Evolutionary conservation across 2,113 vertebrate genomes (phyloP), one percentile per base, ranked within the genome.

Genomic region (Prietella phreatophila): DNA sequence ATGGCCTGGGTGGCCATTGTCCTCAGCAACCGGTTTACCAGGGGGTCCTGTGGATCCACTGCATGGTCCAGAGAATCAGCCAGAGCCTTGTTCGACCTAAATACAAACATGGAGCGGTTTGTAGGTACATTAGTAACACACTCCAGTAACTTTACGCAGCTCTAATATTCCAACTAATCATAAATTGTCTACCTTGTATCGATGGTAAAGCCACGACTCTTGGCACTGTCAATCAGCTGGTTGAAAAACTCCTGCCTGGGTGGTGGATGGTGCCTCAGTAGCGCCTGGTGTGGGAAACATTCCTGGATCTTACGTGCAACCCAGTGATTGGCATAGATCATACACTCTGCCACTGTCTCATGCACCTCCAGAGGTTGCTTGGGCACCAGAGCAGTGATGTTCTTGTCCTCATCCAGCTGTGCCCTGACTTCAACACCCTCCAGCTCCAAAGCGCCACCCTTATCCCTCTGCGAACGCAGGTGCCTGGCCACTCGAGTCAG

Each of bases 291-390:
- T 4, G 98, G 98, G 89, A 97, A 98, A 22, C 56, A 75, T 91
- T 97, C 96, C 82, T 96, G 95, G 90, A 99, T 97, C 93, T 97
- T 97, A 90, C 95, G 96, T 11, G 98, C 98, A 89, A 99, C 98
- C 98, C 98, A 99, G 95, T 99, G 97, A 95, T 99, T 99, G 92
- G 98, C 97, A 25, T 97, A 95, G 88, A 99, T 99, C 98, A 99
- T 99, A 89, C 98, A 99, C 84, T 99, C 98, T 0, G 98, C 98
- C 82, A 99, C 97, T 0, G 96, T 99, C 95, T 99, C 97, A 0
- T 99, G 98, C 81, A 99, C 97, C 91, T 99, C 97, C 91, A 99
- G 95, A 0, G 97, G 97, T 93, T 98, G 97, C 33, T 94, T 96
- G 10, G 98, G 97, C 39, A 99, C 95, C 76, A 99, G 96, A 58